Evolutionary conservation across 2,888 invertebrate species (phyloP), one percentile per base, ranked within the genome.

Genomic region (Spicauda simplicius): DNA sequence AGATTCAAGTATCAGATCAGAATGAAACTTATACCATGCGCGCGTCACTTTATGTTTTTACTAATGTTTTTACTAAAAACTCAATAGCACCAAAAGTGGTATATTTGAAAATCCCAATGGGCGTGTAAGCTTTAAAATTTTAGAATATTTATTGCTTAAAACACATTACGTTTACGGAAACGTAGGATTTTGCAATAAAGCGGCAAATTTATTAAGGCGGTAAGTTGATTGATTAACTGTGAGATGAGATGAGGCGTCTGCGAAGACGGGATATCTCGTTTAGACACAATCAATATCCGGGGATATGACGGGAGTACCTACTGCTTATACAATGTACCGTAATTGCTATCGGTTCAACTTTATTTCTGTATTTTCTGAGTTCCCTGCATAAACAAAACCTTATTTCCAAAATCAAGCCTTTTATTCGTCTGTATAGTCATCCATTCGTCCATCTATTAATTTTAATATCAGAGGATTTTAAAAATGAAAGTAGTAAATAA

Each of bases 271-370:
- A 68, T 70, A 70, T 63, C 57, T 73, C 73, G 74, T 72, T 76
- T 73, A 73, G 76, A 73, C 65, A 71, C 72, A 76, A 77, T 80
- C 77, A 74, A 77, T 77, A 77, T 71, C 67, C 65, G 62, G 18
- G 69, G 16, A 50, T 25, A 16, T 50, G 3, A 25, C 2, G 50
- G 25, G 18, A 45, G 45, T 10, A 14, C n/a, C n/a, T n/a, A n/a
- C n/a, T n/a, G 50, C 57, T 55, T 18, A 20, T 62, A 2, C 18
- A 3, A 45, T 50, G 48, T 59, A 50, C 25, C 30, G n/a, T 59
- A 16, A 59, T 59, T 16, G 45, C 19, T 45, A 1, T 48, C 8
- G 48, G 25, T 20, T 19, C 14, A 7, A 45, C 55, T 55, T 41
- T 48, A 48, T 48, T 48, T 4, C 16, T 14, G 16, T 2, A 48